Evolutionary conservation across 2,888 invertebrate species (phyloP), one percentile per base, ranked within the genome.

Genomic region (Dryobotodes eremita): DNA sequence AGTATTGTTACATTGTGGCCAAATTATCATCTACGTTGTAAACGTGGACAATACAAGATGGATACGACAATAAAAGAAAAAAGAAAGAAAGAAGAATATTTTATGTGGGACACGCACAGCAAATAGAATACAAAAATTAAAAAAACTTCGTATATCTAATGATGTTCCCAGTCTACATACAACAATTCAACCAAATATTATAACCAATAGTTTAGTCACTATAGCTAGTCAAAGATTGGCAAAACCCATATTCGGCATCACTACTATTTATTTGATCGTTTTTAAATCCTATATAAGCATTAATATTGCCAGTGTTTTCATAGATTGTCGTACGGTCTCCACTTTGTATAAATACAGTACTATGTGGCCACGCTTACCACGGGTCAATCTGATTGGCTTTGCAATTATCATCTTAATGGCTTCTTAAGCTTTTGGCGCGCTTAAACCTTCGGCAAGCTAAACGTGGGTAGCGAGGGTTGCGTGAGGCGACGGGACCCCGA

Each of bases 1-100:
- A 46, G 75, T 77, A 81, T 75, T 80, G 42, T 42, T 42, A 6
- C 42, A 42, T 42, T 4, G 70, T 72, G 81, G 66, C 66, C 42
- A 74, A 85, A 85, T 87, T 84, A 76, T 76, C 87, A 80, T 80
- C 61, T 71, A 73, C 59, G 65, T 72, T 55, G 74, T 77, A 36
- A 69, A 59, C 46, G 26, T 81, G 31, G 42, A 57, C 71, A 61
- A 36, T 85, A 48, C 42, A 36, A n/a, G 17, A 10, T 23, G 31
- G 15, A 31, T 1, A 31, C n/a, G 17, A 17, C 11, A 48, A 48
- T 68, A 26, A 48, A 26, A 48, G 7, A n/a, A n/a, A n/a, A n/a
- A n/a, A n/a, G n/a, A n/a, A n/a, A n/a, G n/a, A n/a, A n/a, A n/a
- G n/a, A n/a, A n/a, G n/a, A n/a, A n/a, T n/a, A n/a, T n/a, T n/a